Evolutionary conservation across 2,888 invertebrate species (phyloP).

Genomic region (Pristionchus exspectatus): DNA sequence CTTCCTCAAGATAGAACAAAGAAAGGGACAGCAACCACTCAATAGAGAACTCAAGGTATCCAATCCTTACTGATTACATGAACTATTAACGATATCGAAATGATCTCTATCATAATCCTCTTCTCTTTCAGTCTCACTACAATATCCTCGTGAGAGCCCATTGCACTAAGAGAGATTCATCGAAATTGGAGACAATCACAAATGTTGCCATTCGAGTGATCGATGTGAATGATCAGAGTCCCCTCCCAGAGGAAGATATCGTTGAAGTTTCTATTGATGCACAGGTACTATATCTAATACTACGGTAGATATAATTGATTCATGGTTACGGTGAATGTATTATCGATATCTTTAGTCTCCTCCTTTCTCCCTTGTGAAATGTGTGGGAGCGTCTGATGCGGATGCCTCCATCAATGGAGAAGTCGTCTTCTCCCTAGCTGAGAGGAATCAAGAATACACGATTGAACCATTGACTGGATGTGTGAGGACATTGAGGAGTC

Average conservation of each 20-base stretch:
- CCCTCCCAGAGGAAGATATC: slow-evolving; percentile 87
- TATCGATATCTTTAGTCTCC: neutral
- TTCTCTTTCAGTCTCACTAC: slow-evolving; percentile 34
- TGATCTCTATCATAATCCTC: neutral
- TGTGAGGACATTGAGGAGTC: slow-evolving; percentile 39
- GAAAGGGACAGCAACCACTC: slow-evolving; percentile 90
- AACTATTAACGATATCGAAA: neutral
- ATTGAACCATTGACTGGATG: slow-evolving; percentile 92
- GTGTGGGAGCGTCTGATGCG: slow-evolving; percentile 90
- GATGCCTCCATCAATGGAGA: slow-evolving; percentile 96
- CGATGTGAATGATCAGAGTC: slow-evolving; percentile 87
- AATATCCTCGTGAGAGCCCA: slow-evolving; percentile 79
- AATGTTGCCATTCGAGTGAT: slow-evolving; percentile 75
- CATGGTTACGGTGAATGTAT: neutral
- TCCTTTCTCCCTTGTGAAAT: slow-evolving; percentile 20
- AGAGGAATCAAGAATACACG: slow-evolving; percentile 86
- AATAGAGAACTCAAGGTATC: slow-evolving; percentile 92
- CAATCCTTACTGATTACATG: neutral
- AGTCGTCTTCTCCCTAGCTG: slow-evolving; percentile 89
- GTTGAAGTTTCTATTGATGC: slow-evolving; percentile 83
- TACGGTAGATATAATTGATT: neutral
- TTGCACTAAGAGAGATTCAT: slow-evolving; percentile 78
- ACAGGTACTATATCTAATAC: slow-evolving; percentile 58
- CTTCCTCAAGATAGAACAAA: slow-evolving; percentile 91
- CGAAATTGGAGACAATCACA: slow-evolving; percentile 74